Conservation (phyloP, 2,113 vertebrate species). For the Osmerus eperlanus region DNA sequence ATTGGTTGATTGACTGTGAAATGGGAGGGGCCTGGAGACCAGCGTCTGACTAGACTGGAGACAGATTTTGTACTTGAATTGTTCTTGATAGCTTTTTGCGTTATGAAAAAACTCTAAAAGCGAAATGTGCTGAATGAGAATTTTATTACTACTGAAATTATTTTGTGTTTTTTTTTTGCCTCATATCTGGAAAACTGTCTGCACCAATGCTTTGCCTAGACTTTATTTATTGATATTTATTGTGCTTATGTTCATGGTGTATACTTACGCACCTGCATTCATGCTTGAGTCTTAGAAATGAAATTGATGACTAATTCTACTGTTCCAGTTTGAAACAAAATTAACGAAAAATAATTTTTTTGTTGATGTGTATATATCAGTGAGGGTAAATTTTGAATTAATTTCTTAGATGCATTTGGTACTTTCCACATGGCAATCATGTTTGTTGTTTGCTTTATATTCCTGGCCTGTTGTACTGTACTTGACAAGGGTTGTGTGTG, state of each 20-base stretch:
- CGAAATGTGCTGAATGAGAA: slow-evolving; percentile 60
- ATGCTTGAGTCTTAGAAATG: slow-evolving; percentile 12
- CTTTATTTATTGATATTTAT: slow-evolving; percentile 74
- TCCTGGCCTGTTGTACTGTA: background rate
- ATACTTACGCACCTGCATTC: slow-evolving; percentile 13
- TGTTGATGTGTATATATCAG: background rate
- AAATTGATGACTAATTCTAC: background rate
- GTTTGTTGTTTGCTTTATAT: slow-evolving; percentile 1
- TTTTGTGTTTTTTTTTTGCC: slow-evolving; percentile 35
- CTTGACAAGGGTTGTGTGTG: no score
- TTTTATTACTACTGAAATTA: slow-evolving; percentile 43
- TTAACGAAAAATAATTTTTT: no score
- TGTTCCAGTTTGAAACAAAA: no score
- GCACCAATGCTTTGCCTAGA: slow-evolving; percentile 42
- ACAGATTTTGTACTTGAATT: slow-evolving; percentile 66
- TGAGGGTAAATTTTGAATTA: background rate
- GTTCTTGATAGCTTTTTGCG: slow-evolving; percentile 51
- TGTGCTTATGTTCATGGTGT: slow-evolving; percentile 39
- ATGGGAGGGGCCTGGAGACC: slow-evolving; percentile 48
- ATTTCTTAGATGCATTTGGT: background rate
- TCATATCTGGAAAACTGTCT: slow-evolving; percentile 31
- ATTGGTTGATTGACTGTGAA: slow-evolving; percentile 70
- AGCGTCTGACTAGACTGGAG: slow-evolving; percentile 53
- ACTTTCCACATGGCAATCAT: slow-evolving; percentile 1
- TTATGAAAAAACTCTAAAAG: slow-evolving; percentile 54